phyloP scores from a whole-genome alignment of 2,888 invertebrate genomes.

The Bellardia pandia region DNA sequence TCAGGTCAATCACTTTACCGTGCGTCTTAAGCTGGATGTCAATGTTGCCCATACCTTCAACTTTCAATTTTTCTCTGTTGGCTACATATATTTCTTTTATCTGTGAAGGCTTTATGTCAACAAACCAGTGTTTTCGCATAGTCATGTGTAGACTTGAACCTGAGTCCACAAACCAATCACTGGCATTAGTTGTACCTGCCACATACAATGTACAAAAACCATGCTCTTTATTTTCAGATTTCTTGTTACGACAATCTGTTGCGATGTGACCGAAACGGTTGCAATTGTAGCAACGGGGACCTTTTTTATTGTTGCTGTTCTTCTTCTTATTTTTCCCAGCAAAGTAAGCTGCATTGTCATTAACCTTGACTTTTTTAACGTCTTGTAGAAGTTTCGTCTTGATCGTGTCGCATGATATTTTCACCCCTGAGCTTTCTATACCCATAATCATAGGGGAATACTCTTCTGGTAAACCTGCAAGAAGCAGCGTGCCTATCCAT shows the following conservation, averaged over 20 bases:
- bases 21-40: conserved; percentile 2
- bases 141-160: conserved; percentile 57
- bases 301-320: too few species aligned
- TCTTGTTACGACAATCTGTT: conserved; percentile 2
- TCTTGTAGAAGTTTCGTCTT: conserved; percentile 63
- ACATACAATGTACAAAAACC: conserved; percentile 46
- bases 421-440: too few species aligned
- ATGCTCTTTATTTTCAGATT: conserved; percentile 17
- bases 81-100: conserved; percentile 51
- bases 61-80: conserved; percentile 45
- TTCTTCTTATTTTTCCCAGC: conserved; percentile 36
- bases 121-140: conserved; percentile 35
- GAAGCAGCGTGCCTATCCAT: background rate
- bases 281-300: too few species aligned
- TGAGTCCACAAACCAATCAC: conserved; percentile 55
- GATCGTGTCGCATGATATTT: conserved; percentile 35
- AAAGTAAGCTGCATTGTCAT: conserved; percentile 36
- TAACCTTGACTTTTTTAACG: conserved; percentile 5
- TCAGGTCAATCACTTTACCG: conserved; percentile 18
- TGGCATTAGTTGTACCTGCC: conserved; percentile 22
- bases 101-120: conserved; percentile 12
- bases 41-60: conserved; percentile 40
- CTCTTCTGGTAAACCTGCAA: too few species aligned
- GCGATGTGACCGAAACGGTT: too few species aligned
- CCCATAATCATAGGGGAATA: too few species aligned